phyloP scores from a whole-genome alignment of 2,888 invertebrate species.

The Ectemnius cavifrons region DNA sequence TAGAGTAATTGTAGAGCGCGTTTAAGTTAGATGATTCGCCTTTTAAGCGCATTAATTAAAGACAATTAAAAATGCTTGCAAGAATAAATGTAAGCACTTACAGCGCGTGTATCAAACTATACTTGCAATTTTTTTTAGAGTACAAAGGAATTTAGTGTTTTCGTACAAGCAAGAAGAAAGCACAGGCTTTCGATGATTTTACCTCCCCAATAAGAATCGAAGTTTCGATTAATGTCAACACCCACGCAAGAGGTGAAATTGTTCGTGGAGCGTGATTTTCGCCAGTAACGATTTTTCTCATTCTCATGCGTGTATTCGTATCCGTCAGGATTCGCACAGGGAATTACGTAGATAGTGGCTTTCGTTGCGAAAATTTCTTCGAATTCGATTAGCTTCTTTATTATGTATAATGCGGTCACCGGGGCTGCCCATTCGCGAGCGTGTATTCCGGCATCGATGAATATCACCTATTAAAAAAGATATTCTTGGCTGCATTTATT shows the following conservation, averaged over 20 bases:
- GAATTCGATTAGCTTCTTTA: constrained; percentile 81
- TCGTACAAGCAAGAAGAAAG: too few relatives aligned
- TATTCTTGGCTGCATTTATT: constrained; percentile 77
- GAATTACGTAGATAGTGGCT: constrained; percentile 83
- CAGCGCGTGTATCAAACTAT: too few relatives aligned
- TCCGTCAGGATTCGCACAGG: constrained; percentile 86
- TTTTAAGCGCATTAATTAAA: too few relatives aligned
- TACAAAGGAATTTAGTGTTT: too few relatives aligned
- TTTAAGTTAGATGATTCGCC: too few relatives aligned
- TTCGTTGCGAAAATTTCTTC: constrained; percentile 76
- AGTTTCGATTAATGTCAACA: constrained; percentile 87
- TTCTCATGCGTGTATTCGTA: constrained; percentile 80
- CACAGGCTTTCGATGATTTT: not conserved
- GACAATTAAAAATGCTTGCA: too few relatives aligned
- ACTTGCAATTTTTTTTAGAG: too few relatives aligned
- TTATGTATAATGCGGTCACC: constrained; percentile 80
- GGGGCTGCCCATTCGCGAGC: constrained; percentile 84
- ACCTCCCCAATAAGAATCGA: constrained; percentile 83
- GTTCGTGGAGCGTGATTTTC: constrained; percentile 81
- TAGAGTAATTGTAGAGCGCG: too few relatives aligned
- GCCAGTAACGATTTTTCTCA: constrained; percentile 81
- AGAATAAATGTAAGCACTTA: too few relatives aligned
- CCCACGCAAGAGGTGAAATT: constrained; percentile 80
- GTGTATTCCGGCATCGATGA: constrained; percentile 82
- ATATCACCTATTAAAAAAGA: constrained; percentile 78